These are phyloP conservation scores for Cyprinodon diabolis DNA, from an alignment of 2,797 vertebrate species.

Conservation along the genomic window DNA sequence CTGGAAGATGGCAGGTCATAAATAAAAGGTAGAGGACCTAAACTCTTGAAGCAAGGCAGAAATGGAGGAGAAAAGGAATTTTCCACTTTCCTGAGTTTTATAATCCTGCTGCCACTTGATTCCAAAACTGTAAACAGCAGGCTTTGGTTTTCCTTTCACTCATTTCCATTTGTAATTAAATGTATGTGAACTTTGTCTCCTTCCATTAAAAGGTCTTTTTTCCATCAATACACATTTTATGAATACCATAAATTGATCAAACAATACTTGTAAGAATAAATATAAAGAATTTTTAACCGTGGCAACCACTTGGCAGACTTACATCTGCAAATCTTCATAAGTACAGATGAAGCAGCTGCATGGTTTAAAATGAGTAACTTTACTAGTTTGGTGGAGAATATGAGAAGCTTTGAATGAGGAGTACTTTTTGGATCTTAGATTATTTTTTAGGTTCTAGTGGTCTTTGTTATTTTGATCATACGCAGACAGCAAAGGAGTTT, in stretches of 20 bases:
- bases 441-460: too few relatives aligned
- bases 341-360: neutral
- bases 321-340: neutral
- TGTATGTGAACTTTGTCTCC: neutral
- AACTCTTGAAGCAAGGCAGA: slow-evolving; percentile 32
- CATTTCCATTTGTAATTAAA: neutral
- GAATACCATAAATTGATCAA: too few relatives aligned
- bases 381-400: neutral
- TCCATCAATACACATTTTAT: too few relatives aligned
- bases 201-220: neutral
- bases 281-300: too few relatives aligned
- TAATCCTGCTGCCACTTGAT: neutral
- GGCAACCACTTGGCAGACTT: neutral
- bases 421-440: too few relatives aligned
- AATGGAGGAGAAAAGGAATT: slow-evolving; percentile 30
- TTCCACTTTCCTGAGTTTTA: neutral
- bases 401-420: neutral
- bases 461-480: too few relatives aligned
- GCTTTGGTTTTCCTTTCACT: neutral
- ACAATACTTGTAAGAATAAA: too few relatives aligned
- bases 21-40: slow-evolving; percentile 34
- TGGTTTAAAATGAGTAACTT: neutral
- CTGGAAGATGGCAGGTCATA: slow-evolving; percentile 39
- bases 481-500: too few relatives aligned
- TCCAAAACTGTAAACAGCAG: neutral